A percentile compares a stretch with the other conserved stretches of the same genome.
These are phyloP conservation scores for Erinaceus europaeus DNA, from an alignment of 2,113 vertebrate species.

Conservation along the genomic window DNA sequence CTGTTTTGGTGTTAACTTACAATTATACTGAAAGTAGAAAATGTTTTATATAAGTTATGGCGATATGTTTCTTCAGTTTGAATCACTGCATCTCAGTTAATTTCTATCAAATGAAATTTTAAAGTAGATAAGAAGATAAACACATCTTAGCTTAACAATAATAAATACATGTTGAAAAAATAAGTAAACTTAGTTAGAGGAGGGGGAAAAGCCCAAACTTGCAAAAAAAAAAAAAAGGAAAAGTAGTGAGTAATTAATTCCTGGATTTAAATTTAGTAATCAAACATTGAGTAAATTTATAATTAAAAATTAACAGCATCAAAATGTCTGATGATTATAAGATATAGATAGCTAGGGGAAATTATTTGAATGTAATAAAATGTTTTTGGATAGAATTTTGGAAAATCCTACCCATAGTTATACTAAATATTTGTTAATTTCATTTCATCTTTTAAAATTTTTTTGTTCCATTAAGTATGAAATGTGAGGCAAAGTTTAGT, in stretches of 20 bases:
- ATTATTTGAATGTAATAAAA: background rate
- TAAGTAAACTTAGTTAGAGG: background rate
- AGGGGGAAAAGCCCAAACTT: background rate
- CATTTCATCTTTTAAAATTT: background rate
- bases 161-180: background rate
- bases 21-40: background rate
- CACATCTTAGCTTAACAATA: background rate
- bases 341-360: background rate
- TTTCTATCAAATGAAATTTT: background rate
- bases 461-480: background rate
- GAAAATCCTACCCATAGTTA: too few relatives aligned
- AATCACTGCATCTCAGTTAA: background rate
- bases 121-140: background rate
- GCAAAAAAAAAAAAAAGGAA: background rate
- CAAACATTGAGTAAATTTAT: background rate
- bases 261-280: background rate
- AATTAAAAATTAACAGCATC: background rate
- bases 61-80: background rate
- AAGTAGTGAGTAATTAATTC: background rate
- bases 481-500: background rate
- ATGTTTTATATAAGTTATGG: too few relatives aligned
- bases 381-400: background rate
- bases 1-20: background rate
- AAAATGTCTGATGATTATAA: background rate
- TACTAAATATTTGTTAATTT: background rate